phyloP scores from a whole-genome alignment of 2,797 vertebrate species.

The Pangasius djambal region DNA sequence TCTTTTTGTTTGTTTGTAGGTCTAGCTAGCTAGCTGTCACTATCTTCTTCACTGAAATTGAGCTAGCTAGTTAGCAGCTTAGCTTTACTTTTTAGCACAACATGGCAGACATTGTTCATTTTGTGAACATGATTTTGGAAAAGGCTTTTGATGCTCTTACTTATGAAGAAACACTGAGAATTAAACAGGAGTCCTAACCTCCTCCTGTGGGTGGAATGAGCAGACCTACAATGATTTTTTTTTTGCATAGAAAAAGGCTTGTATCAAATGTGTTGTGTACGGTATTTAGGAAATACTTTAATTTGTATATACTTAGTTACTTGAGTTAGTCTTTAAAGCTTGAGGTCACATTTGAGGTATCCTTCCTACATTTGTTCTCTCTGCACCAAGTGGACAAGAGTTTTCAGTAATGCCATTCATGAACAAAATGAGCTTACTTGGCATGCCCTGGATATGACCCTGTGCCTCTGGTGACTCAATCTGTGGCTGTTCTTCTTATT shows the following conservation, averaged over 20 bases:
- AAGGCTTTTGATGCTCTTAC: background rate
- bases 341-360: background rate
- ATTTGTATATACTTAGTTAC: background rate
- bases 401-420: constrained; percentile 37
- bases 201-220: background rate
- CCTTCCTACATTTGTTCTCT: background rate
- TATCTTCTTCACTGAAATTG: background rate
- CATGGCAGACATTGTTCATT: background rate
- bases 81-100: background rate
- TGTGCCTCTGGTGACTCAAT: constrained; percentile 20
- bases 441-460: constrained; percentile 39
- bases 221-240: background rate
- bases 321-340: background rate
- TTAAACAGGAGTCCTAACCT: background rate
- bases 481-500: constrained; percentile 30
- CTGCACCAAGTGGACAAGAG: constrained; percentile 12
- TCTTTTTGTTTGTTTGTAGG: background rate
- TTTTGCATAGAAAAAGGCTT: background rate
- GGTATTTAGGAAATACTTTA: background rate
- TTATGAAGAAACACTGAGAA: background rate
- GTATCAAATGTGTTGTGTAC: background rate
- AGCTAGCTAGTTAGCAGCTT: background rate
- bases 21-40: background rate
- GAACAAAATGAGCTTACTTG: constrained; percentile 56
- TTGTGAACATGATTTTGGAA: background rate